Base-by-base conservation (phyloP, 1,140 invertebrate species). In the Tetramorium parvispinum region DNA sequence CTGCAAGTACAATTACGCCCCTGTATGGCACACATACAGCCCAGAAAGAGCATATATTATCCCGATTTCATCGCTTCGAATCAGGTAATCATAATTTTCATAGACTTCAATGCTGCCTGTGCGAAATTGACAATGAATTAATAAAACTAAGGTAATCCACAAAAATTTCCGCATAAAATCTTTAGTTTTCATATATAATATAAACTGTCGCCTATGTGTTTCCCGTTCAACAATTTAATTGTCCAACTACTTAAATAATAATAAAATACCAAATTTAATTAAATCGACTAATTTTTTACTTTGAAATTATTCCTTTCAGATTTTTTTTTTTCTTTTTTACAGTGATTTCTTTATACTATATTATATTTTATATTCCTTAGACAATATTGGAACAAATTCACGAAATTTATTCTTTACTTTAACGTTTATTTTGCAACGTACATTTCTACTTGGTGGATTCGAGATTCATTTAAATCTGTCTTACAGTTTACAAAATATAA, bases 51-150 rank as follows among this genome's bases (percentile, higher is more conserved):
- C 0, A 97, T 99, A 76, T 99, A 99, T 93, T 97, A 97, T 93
- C 96, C 97, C 2, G 98, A 99, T 92, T 99, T 99, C 92, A 99
- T 99, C 91, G 99, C 99, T n/a, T 97, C 98, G 66, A 99, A 99
- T 96, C 98, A 99, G 95, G 97, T 97, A 91, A 94, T 95, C 51
- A 75, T n/a, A 73, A 21, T 4, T 79, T 85, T 18, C 5, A 53
- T 63, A 57, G 2, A 3, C 18, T 70, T 40, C 13, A 51, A 40
- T 18, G 13, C 40, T 51, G 37, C 11, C 13, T 65, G 3, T 24
- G 10, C 11, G 16, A 70, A 55, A 70, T 18, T 66, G 2, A 37
- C 24, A 40, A 79, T 65, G 7, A 8, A 51, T 51, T 51, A 32
- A 24, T 68, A 40, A 66, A 66, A 18, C 24, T 3, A 24, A 53